Conservation (phyloP, 2,888 invertebrate genomes). For the Ormyrus rosae region DNA sequence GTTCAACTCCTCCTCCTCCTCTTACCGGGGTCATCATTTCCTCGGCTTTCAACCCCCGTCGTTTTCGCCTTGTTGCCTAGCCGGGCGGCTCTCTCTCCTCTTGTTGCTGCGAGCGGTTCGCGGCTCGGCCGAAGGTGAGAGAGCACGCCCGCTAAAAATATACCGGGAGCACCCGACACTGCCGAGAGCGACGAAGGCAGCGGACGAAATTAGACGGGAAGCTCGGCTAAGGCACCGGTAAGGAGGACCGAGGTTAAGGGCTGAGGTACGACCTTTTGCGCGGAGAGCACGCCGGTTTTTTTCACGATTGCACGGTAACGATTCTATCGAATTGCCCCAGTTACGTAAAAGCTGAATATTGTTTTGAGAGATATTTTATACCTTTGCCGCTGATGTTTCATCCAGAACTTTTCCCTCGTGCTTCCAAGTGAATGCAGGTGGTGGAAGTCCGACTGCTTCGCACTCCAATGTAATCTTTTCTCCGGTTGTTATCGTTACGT, state of each 20-base stretch:
- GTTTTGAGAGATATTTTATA: constrained; percentile 69
- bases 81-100: neutral
- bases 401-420: constrained; percentile 82
- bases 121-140: constrained; percentile 36
- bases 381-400: constrained; percentile 80
- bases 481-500: constrained; percentile 85
- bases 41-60: constrained; percentile 1
- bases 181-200: constrained; percentile 10
- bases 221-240: constrained; percentile 5
- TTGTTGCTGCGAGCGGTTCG: constrained; percentile 30
- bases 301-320: neutral
- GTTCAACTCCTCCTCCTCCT: neutral
- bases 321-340: no score
- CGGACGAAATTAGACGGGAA: constrained; percentile 43
- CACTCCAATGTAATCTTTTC: constrained; percentile 86
- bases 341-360: neutral
- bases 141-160: constrained; percentile 30
- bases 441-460: constrained; percentile 81
- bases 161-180: constrained; percentile 1
- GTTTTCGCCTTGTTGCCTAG: constrained; percentile 2
- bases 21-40: constrained; percentile 35
- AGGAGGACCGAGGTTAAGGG: constrained; percentile 48
- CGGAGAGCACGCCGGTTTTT: no score
- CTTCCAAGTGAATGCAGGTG: constrained; percentile 82
- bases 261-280: constrained; percentile 29